Evolutionary conservation across 1,140 invertebrate species (phyloP).

Genomic region (Choristoneura fumiferana): DNA sequence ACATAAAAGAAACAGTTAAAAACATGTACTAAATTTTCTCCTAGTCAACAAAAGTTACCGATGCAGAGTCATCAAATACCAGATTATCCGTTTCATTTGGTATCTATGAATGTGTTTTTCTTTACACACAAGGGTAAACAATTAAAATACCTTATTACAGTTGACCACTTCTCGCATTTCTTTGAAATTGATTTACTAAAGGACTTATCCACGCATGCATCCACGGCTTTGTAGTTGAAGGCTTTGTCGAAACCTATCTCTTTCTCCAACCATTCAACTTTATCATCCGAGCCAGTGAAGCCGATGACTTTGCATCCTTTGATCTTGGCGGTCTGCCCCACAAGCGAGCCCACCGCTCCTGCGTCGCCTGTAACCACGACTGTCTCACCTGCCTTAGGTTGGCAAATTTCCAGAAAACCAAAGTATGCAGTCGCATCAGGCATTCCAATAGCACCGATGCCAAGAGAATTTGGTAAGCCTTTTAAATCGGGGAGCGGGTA

Average conservation of each 20-base stretch:
- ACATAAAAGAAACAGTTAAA: no score
- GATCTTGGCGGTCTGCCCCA: slow-evolving; percentile 87
- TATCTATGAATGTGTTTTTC: no score
- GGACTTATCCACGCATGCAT: no score
- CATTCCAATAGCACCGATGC: slow-evolving; percentile 56
- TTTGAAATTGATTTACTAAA: no score
- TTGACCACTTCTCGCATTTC: no score
- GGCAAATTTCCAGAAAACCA: slow-evolving; percentile 84
- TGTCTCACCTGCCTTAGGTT: slow-evolving; percentile 83
- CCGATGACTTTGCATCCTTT: slow-evolving; percentile 85
- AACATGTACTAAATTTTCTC: no score
- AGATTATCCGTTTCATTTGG: no score
- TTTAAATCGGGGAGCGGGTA: slow-evolving; percentile 54
- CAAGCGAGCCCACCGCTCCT: slow-evolving; percentile 82
- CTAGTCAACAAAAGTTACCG: no score
- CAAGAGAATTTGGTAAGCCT: slow-evolving; percentile 45
- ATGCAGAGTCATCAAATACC: no score
- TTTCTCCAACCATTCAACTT: slow-evolving; percentile 81
- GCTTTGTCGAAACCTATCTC: slow-evolving; percentile 82
- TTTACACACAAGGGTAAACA: no score
- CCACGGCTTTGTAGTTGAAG: slow-evolving; percentile 81
- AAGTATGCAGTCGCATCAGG: slow-evolving; percentile 84
- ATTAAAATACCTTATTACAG: no score
- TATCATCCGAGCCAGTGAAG: slow-evolving; percentile 83
- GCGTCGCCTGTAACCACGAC: slow-evolving; percentile 81